Conservation (phyloP, 1,140 invertebrate genomes). For the Drosophila equinoxialis region DNA sequence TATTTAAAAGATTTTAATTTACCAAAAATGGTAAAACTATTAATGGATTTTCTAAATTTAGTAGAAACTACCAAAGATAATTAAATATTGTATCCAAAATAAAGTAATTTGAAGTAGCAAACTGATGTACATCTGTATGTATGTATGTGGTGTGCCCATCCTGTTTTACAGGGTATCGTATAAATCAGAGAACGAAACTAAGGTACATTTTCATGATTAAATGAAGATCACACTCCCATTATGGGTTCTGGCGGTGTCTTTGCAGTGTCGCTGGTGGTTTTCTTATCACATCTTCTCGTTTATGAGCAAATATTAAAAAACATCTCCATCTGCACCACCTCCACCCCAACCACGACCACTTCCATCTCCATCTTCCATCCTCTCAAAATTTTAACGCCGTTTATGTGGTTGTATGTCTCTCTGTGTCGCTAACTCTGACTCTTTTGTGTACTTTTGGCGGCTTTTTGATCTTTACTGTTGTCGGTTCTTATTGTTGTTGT, state of each 20-base stretch:
- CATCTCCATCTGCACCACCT: conserved; percentile 16
- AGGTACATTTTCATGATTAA: background rate
- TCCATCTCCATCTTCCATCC: background rate
- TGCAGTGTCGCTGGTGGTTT: background rate
- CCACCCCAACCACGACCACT: background rate
- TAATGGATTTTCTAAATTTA: no score
- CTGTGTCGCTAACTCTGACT: background rate
- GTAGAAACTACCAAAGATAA: no score
- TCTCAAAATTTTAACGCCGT: conserved; percentile 22
- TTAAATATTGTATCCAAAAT: no score
- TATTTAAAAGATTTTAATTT: no score
- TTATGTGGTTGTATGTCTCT: background rate
- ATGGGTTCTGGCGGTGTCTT: background rate
- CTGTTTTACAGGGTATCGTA: background rate
- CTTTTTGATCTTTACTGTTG: conserved; percentile 59
- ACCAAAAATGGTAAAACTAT: no score
- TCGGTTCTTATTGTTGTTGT: conserved; percentile 28
- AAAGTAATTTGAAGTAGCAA: no score
- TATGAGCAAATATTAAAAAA: conserved; percentile 68
- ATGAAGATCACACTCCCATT: background rate
- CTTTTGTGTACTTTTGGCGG: conserved; percentile 61
- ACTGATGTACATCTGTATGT: no score
- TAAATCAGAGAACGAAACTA: background rate
- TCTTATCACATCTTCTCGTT: conserved; percentile 59
- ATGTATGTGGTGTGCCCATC: background rate